Conservation (phyloP, 2,113 vertebrate species). For the Hippocampus guttulatus region DNA sequence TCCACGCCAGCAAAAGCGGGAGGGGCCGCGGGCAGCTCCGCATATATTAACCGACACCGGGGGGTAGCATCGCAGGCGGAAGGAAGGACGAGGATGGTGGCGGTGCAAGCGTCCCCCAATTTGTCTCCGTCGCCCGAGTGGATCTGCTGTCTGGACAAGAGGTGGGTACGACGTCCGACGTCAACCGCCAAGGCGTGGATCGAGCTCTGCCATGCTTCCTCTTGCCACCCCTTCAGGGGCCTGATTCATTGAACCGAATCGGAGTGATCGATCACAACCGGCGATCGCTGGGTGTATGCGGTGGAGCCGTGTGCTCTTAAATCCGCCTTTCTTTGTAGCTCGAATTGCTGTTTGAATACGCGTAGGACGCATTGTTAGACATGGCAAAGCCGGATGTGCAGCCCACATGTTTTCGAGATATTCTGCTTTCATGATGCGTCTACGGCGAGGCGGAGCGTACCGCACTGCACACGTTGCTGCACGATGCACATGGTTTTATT, state of each 20-base stretch:
- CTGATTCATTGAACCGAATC: slow-evolving; percentile 43
- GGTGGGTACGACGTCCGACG: slow-evolving; percentile 69
- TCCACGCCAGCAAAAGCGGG: slow-evolving; percentile 31
- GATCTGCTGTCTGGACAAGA: slow-evolving; percentile 95
- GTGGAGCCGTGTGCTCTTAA: neutral
- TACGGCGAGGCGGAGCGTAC: slow-evolving; percentile 46
- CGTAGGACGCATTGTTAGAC: neutral
- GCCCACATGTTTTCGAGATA: slow-evolving; percentile 8
- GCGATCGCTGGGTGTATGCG: slow-evolving; percentile 41
- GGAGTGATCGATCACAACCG: slow-evolving; percentile 52
- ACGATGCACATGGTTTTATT: slow-evolving; percentile 45
- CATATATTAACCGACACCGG: slow-evolving; percentile 56
- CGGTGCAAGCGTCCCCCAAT: slow-evolving; percentile 81
- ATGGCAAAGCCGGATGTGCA: neutral
- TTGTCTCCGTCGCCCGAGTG: slow-evolving; percentile 83
- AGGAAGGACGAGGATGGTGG: slow-evolving; percentile 94
- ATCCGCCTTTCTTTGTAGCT: neutral
- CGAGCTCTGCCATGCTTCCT: neutral
- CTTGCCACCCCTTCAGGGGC: neutral
- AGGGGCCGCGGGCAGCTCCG: slow-evolving; percentile 49
- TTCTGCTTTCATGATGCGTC: neutral
- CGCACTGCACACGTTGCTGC: slow-evolving; percentile 40
- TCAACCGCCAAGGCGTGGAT: neutral
- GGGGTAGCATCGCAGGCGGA: slow-evolving; percentile 51
- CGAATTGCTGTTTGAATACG: too few species aligned